Percentiles rank a stretch among this genome's conserved stretches.
These are phyloP conservation scores for Hoplostethus atlanticus DNA, from an alignment of 2,797 vertebrate species.

Conservation along the genomic window DNA sequence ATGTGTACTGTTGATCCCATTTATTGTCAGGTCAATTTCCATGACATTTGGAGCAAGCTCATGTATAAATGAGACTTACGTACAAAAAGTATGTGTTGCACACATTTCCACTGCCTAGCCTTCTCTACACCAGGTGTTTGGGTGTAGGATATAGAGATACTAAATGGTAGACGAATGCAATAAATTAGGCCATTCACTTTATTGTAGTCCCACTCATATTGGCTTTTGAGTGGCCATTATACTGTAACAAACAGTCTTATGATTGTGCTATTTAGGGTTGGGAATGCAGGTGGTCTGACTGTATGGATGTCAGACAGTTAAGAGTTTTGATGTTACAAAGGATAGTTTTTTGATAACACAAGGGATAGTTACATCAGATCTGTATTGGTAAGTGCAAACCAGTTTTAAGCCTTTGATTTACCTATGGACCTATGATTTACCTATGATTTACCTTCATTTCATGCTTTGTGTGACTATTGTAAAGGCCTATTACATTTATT, in stretches of 20 bases:
- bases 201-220: neutral
- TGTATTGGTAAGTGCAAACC: too few relatives aligned
- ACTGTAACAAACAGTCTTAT: neutral
- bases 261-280: neutral
- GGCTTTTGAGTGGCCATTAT: neutral
- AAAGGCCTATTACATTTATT: slow-evolving; percentile 1
- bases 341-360: neutral
- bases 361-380: too few relatives aligned
- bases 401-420: neutral
- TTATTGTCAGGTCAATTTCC: slow-evolving; percentile 37
- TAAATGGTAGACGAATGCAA: neutral
- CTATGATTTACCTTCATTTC: too few relatives aligned
- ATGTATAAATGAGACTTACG: slow-evolving; percentile 17
- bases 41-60: slow-evolving; percentile 19
- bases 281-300: neutral
- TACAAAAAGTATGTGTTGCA: neutral
- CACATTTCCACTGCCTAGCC: slow-evolving; percentile 7
- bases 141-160: neutral
- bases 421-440: too few relatives aligned
- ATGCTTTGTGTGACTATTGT: too few relatives aligned
- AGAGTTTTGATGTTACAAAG: neutral
- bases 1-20: slow-evolving; percentile 50
- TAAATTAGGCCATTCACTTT: neutral
- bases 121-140: neutral
- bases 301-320: neutral